Base-by-base conservation (phyloP, 2,113 vertebrate genomes). In the Pyxicephalus adspersus region DNA sequence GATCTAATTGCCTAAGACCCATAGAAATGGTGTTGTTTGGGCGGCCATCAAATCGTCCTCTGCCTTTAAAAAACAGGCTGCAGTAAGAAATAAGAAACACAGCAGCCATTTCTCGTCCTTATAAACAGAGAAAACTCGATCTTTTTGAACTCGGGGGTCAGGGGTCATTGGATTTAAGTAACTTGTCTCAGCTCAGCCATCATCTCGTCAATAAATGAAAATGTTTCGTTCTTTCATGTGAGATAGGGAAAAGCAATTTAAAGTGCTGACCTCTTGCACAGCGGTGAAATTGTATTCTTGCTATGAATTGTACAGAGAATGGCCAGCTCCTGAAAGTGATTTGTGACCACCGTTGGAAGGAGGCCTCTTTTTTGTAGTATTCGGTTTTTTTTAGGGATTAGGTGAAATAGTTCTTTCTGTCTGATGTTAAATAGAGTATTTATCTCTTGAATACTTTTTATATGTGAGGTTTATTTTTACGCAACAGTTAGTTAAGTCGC, bases 231-330 rank as follows among this genome's bases (percentile, higher is more conserved):
- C 77, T 66, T 79, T 79, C 77, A 60, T 68, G 64, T 79, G 26
- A 79, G 77, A 79, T 79, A 79, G 64, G 64, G 77, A 79, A 79
- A 79, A 79, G 77, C 77, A 79, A 79, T 79, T 79, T 79, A 68
- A 79, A 68, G 77, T 2, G 52, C 54, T 79, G 77, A 79, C 77
- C 77, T 79, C 77, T 68, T 60, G 77, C 45, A 26, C 65, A 17
- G 64, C 77, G 18, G 64, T 68, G 64, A 79, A 79, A 79, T 79
- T 79, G 77, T 79, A 58, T 79, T 68, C 52, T 68, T 50, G 65
- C 64, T 20, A 64, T 16, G 65, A 78, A 67, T 78, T 45, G 31
- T 18, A 50, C 55, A 26, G 54, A 34, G n/a, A 22, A 23, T 5
- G 18, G 73, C 29, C 28, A 38, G 64, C 64, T 54, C 52, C 17